phyloP scores from a whole-genome alignment of 2,888 invertebrate species.

The Andrena bucephala region DNA sequence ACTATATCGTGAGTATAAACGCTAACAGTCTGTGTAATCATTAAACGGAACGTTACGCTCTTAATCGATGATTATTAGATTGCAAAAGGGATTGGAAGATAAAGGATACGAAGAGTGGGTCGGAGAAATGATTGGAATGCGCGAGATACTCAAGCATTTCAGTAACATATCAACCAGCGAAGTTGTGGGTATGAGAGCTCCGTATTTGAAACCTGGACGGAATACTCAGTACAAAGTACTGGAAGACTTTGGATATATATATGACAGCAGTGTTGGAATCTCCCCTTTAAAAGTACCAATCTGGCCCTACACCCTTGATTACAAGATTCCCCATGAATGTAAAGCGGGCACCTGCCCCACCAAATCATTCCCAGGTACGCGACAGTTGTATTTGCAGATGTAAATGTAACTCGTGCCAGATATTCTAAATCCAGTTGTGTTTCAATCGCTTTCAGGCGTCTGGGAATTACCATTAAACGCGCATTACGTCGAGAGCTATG shows the following conservation, averaged over 20 bases:
- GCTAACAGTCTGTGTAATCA: not conserved
- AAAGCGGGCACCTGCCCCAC: conserved; percentile 96
- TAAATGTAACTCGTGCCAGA: not conserved
- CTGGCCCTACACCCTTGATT: conserved; percentile 98
- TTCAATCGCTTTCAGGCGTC: conserved; percentile 55
- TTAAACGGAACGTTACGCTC: not conserved
- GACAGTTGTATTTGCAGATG: not conserved
- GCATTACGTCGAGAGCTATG: conserved; percentile 94
- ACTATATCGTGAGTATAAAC: conserved; percentile 89
- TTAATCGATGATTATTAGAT: conserved; percentile 83
- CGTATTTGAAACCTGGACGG: conserved; percentile 96
- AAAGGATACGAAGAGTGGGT: conserved; percentile 97
- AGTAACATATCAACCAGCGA: conserved; percentile 93
- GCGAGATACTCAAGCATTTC: conserved; percentile 93
- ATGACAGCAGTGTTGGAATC: conserved; percentile 96
- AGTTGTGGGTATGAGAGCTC: conserved; percentile 94
- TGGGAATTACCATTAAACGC: conserved; percentile 97
- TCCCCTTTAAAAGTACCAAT: conserved; percentile 92
- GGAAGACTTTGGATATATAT: conserved; percentile 96
- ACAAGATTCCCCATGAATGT: conserved; percentile 96
- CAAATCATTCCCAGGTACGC: conserved; percentile 93
- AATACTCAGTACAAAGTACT: conserved; percentile 97
- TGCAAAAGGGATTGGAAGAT: conserved; percentile 94
- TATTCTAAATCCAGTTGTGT: not conserved
- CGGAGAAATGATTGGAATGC: conserved; percentile 97